Evolutionary conservation across 1,140 invertebrate genomes (phyloP), one percentile per base, ranked within the genome.

Genomic region (Formica selysi): DNA sequence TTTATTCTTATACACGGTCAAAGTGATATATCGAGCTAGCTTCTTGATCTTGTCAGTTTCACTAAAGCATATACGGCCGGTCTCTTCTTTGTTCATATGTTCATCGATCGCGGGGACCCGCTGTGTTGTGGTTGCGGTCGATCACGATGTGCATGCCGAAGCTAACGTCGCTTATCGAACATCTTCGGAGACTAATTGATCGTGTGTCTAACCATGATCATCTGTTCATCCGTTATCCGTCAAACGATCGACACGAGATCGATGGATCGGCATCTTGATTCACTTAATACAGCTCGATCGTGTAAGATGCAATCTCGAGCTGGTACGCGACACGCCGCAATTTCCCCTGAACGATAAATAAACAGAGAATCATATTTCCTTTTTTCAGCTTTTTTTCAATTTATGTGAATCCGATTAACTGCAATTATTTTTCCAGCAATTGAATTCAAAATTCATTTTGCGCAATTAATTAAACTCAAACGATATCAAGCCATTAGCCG

Each of bases 141-240:
- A 81, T 88, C 81, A 44, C 4, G 62, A 26, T 22, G 54, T 6
- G 44, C 32, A 76, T 74, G 57, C 62, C 48, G 81, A 29, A 11
- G 22, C 67, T 36, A 74, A 74, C 48, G 62, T 76, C 10, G 59
- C 62, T 16, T 87, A 87, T 90, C 88, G 74, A 22, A 59, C 51
- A 86, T 86, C 87, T 83, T 67, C 8, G 61, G 38, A 57, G 68
- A 87, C 86, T 90, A 90, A 90, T 90, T 90, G 86, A 90, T 90
- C 86, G 80, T 90, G 61, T 44, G 88, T 87, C 89, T 80, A 90
- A 87, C 86, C 86, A 78, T 38, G 85, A 89, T 90, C 79, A 68
- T 87, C 61, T 62, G 73, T 54, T 59, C 74, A 41, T 79, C 29
- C 48, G 70, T 90, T 90, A 90, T 89, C 68, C 61, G n/a, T 68